phyloP scores from a whole-genome alignment of 2,797 vertebrate genomes.

The Spizella passerina region DNA sequence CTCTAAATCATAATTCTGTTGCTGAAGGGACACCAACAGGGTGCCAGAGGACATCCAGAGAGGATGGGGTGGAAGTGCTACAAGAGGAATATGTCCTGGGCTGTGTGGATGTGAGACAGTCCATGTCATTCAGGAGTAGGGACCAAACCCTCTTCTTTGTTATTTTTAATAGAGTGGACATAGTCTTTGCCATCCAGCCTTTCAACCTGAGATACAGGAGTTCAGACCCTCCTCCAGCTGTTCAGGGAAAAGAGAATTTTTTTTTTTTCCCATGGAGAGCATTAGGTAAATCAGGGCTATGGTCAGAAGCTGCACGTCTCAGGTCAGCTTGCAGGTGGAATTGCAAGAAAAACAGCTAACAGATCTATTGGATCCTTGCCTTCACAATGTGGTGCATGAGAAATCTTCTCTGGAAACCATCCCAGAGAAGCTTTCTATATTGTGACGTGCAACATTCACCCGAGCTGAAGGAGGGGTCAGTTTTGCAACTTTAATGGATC shows the following conservation, averaged over 20 bases:
- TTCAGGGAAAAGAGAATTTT: background rate
- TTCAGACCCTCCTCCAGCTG: background rate
- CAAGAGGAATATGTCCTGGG: background rate
- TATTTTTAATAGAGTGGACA: background rate
- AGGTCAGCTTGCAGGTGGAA: background rate
- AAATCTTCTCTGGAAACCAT: background rate
- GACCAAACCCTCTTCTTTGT: background rate
- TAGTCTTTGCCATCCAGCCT: background rate
- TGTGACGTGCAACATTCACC: background rate
- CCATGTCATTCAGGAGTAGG: background rate
- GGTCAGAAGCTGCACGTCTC: background rate
- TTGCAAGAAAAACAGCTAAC: background rate
- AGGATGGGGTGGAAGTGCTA: background rate
- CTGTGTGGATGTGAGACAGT: background rate
- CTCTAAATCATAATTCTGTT: background rate
- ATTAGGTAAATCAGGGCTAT: background rate
- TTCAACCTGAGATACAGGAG: background rate
- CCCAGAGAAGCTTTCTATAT: background rate
- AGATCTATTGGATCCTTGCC: background rate
- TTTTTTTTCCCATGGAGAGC: background rate
- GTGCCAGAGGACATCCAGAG: background rate
- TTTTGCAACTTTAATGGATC: background rate
- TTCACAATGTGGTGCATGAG: background rate
- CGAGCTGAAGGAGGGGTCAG: rapidly evolving
- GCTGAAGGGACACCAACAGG: background rate